A percentile compares a stretch with the other conserved stretches of the same genome.
These are phyloP conservation scores for Pardosa pseudoannulata DNA, from an alignment of 2,888 invertebrate genomes.

Conservation along the genomic window DNA sequence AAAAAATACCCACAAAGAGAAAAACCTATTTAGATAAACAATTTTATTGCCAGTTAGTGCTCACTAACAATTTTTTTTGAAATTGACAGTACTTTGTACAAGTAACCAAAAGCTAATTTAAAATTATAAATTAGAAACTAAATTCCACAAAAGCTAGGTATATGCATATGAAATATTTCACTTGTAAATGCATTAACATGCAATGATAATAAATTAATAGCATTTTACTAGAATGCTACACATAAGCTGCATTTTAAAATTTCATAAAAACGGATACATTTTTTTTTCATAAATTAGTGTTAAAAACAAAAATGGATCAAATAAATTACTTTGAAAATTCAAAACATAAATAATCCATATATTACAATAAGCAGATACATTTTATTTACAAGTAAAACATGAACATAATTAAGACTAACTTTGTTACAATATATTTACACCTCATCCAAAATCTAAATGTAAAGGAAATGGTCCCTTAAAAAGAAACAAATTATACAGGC, in stretches of 20 bases:
- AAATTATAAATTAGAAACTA: constrained; percentile 15
- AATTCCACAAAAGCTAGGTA: constrained; percentile 41
- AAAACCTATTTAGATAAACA: constrained; percentile 35
- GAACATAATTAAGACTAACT: constrained; percentile 32
- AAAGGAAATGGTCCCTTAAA: constrained; percentile 54
- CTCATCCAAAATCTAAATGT: background rate
- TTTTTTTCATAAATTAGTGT: too few relatives aligned
- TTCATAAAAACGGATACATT: too few relatives aligned
- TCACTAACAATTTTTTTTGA: constrained; percentile 54
- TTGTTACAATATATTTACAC: constrained; percentile 47
- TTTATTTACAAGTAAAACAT: constrained; percentile 48
- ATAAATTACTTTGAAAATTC: background rate
- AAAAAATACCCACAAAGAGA: background rate
- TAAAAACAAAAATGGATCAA: background rate
- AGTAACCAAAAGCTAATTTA: constrained; percentile 34
- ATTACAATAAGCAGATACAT: constrained; percentile 40
- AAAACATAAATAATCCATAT: constrained; percentile 28
- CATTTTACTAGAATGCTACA: constrained; percentile 15
- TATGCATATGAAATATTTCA: constrained; percentile 33
- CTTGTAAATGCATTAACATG: constrained; percentile 25
- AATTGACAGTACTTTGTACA: constrained; percentile 48
- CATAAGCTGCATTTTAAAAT: too few relatives aligned
- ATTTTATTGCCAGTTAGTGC: constrained; percentile 56
- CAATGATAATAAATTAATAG: background rate
- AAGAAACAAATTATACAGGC: background rate